phyloP scores from a whole-genome alignment of 2,888 invertebrate species.

The Gisinianus flammeolus region DNA sequence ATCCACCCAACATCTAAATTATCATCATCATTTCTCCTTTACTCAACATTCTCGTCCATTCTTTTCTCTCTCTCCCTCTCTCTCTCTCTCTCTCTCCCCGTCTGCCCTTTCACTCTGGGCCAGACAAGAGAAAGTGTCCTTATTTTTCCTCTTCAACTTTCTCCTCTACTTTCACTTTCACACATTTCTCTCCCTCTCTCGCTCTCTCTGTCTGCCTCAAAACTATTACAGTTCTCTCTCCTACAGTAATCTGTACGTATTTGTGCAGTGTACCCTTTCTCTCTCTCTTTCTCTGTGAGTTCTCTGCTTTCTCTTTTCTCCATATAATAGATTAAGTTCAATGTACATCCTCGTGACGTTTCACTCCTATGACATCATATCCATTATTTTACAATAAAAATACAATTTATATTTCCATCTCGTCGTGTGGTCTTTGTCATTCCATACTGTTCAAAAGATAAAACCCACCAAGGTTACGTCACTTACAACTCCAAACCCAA shows the following conservation, averaged over 20 bases:
- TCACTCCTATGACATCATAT: too few relatives aligned
- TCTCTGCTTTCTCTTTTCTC: slow-evolving; percentile 2
- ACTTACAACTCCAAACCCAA: too few relatives aligned
- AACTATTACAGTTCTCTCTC: not conserved
- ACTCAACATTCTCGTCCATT: not conserved
- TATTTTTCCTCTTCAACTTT: not conserved
- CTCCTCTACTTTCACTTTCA: not conserved
- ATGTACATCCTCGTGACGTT: too few relatives aligned
- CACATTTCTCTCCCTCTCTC: not conserved
- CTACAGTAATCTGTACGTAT: not conserved
- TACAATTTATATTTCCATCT: too few relatives aligned
- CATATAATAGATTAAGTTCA: too few relatives aligned
- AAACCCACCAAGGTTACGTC: too few relatives aligned
- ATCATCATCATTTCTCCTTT: slow-evolving; percentile 16
- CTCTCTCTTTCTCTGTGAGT: not conserved
- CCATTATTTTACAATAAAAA: too few relatives aligned
- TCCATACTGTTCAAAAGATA: too few relatives aligned
- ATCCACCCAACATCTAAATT: slow-evolving; percentile 20
- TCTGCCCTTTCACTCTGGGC: not conserved
- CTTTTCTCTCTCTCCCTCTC: not conserved
- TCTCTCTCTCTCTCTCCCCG: not conserved
- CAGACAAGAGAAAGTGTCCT: not conserved
- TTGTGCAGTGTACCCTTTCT: not conserved
- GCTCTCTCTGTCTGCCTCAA: too few relatives aligned
- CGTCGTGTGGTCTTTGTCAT: too few relatives aligned